Evolutionary conservation across 2,888 invertebrate genomes (phyloP), one percentile per base, ranked within the genome.

Genomic region (Periphyllus acericola): DNA sequence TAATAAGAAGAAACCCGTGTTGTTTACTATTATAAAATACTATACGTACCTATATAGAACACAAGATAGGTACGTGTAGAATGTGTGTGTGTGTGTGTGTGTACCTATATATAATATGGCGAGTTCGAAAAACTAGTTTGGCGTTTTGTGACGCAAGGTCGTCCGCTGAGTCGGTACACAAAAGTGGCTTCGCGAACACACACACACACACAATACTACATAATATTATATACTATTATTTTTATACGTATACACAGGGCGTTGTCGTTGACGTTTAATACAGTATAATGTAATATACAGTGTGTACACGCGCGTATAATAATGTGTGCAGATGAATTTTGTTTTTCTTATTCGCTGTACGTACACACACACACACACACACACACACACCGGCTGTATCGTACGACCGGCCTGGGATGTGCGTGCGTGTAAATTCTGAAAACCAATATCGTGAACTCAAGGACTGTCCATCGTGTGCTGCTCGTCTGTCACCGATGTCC

Each of bases 71-170:
- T 40, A 8, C 3, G 3, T 0, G 40, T 40, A 8, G 5, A n/a
- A n/a, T 9, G 40, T 8, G 8, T 8, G 8, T 40, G 40, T 8
- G 40, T 5, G 66, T n/a, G 21, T 21, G 25, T 8, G 25, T 21
- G 1, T 3, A 9, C 2, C 17, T 17, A 6, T 25, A 71, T 71
- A 32, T 60, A 4, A 21, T 71, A 25, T 52, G 68, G 72, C 8
- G 25, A 21, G 71, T 68, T 55, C 71, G 40, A 60, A 75, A 85
- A 85, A 85, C 85, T 68, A 52, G 85, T 85, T 85, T 85, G 32
- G 78, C n/a, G 84, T 85, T 79, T 68, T 71, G 52, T 71, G 79
- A 71, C 71, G 68, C 78, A 85, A 85, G 85, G 85, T 85, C 85
- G 85, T 85, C 85, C 78, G 71, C 36, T n/a, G n/a, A 34, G 46